Conservation (phyloP, 2,888 invertebrate genomes). For the Teleiodes luculella region DNA sequence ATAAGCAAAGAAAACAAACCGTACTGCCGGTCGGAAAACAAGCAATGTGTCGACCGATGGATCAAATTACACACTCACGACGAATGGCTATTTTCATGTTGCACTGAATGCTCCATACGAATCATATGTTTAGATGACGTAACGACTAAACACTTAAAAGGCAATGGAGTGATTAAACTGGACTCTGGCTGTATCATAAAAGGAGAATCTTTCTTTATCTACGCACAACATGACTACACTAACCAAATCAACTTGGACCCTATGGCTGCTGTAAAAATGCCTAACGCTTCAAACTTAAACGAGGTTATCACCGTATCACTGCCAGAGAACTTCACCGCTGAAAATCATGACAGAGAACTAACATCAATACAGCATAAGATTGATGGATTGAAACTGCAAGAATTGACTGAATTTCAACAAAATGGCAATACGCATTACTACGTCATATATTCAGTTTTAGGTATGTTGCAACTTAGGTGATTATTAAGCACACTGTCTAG, state of each 20-base stretch:
- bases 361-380: too few relatives aligned
- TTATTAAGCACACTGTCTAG: too few relatives aligned
- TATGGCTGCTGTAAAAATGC: not conserved
- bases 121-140: not conserved
- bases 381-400: too few relatives aligned
- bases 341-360: too few relatives aligned
- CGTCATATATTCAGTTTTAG: too few relatives aligned
- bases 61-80: not conserved
- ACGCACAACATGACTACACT: not conserved
- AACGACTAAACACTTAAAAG: not conserved
- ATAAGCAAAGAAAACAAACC: not conserved
- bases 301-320: not conserved
- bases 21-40: too few relatives aligned
- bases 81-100: not conserved
- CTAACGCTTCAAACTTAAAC: not conserved
- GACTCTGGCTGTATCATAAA: not conserved
- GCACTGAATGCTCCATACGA: not conserved
- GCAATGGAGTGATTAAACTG: not conserved
- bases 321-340: too few relatives aligned
- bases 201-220: not conserved
- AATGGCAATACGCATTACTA: too few relatives aligned
- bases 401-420: too few relatives aligned
- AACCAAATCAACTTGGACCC: not conserved
- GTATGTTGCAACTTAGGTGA: too few relatives aligned
- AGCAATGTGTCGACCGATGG: not conserved